Base-by-base conservation (phyloP, 2,888 invertebrate species). In the Machimus atricapillus region DNA sequence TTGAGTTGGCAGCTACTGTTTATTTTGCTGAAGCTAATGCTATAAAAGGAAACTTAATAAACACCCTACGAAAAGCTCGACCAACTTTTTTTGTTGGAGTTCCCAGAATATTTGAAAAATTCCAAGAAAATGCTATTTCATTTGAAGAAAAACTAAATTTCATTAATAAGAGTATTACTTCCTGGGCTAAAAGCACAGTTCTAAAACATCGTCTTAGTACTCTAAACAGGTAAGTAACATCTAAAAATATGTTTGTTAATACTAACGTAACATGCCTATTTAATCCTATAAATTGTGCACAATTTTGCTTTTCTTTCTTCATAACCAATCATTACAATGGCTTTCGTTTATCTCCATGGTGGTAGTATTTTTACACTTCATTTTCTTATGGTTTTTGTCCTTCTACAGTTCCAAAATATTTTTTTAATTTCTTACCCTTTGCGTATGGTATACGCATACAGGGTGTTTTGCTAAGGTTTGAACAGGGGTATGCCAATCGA, bases 51-150 rank as follows among this genome's bases (percentile, higher is more conserved):
- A 95, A 95, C 79, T 93, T 98, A 81, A 93, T 96, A 0, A 94
- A 95, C 52, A 97, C 96, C 0, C 93, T 97, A 74, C 93, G 93
- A 87, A 95, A 96, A 91, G 96, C 96, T 1, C 93, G 95, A 87
- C 98, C 98, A 0, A 98, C 98, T 0, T 93, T 94, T 87, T 96
- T 98, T 90, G 93, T 98, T 82, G 98, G 96, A 0, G 98, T 98
- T 0, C 98, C 98, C 0, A 94, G 98, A 88, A 97, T 98, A 0
- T 98, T 96, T 95, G 98, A 98, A 92, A 98, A 98, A 92, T 97
- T 98, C 91, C 94, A 96, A 90, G 98, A 98, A 90, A 96, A 95
- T 90, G 96, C 98, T 93, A 93, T 95, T 90, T 93, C 94, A 0
- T 94, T 96, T 0, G 97, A 96, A 2, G 94, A 95, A 0, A 94